Percentiles rank a stretch among this genome's conserved stretches.
Evolutionary conservation across 2,797 vertebrate species (phyloP).

Genomic region (Scarus forsteni): DNA sequence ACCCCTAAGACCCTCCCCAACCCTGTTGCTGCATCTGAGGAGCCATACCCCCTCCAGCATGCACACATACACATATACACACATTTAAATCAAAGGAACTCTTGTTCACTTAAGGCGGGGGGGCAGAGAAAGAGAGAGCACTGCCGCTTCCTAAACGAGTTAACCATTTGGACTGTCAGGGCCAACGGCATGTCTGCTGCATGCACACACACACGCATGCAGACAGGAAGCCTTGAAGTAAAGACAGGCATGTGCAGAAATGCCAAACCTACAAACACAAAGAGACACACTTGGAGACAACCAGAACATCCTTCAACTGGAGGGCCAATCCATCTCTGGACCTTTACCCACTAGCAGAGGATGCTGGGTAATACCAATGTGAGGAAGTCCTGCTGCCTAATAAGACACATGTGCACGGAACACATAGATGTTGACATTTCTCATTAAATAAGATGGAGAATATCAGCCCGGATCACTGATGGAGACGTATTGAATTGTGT

Average conservation of each 20-base stretch:
- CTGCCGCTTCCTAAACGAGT: slow-evolving; percentile 89
- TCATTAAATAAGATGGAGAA: background rate
- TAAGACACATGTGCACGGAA: slow-evolving; percentile 7
- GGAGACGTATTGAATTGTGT: background rate
- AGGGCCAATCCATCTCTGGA: slow-evolving; percentile 41
- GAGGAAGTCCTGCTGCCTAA: slow-evolving; percentile 26
- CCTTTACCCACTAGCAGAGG: slow-evolving; percentile 33
- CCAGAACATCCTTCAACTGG: slow-evolving; percentile 18
- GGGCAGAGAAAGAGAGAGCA: slow-evolving; percentile 48
- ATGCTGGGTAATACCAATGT: slow-evolving; percentile 22
- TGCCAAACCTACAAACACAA: slow-evolving; percentile 20
- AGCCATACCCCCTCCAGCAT: slow-evolving; percentile 81
- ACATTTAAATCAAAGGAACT: slow-evolving; percentile 90
- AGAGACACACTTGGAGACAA: background rate
- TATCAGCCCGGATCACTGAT: background rate
- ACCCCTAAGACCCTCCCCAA: slow-evolving; percentile 80
- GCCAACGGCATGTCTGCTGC: slow-evolving; percentile 67
- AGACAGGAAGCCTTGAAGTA: slow-evolving; percentile 42
- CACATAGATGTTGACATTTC: slow-evolving; percentile 5
- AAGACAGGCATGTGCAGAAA: slow-evolving; percentile 40
- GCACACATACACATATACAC: slow-evolving; percentile 49
- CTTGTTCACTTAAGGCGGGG: slow-evolving; percentile 88
- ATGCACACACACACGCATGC: slow-evolving; percentile 16
- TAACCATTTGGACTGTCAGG: slow-evolving; percentile 86
- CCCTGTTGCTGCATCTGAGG: slow-evolving; percentile 85